Conservation (phyloP, 2,113 vertebrate genomes). For the Pluvianellus socialis region DNA sequence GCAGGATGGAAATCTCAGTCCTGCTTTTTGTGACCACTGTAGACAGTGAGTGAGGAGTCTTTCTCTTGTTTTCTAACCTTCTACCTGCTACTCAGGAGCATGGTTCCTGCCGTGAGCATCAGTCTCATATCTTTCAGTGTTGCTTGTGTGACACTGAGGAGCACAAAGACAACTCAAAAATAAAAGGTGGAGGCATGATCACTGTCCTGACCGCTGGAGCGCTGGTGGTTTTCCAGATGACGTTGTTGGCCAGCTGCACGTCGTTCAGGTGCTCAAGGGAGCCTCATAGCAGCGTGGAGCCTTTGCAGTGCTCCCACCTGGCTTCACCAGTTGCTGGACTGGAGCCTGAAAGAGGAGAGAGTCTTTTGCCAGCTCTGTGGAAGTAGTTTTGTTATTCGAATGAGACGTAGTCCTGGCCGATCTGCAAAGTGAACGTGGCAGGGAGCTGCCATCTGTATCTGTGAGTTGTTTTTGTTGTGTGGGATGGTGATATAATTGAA, state of each 20-base stretch:
- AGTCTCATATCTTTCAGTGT: neutral
- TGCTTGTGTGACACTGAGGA: neutral
- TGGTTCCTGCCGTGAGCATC: neutral
- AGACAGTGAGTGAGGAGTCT: neutral
- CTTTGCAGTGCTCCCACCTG: neutral
- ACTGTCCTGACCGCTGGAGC: neutral
- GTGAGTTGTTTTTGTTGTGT: neutral
- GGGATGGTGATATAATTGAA: neutral
- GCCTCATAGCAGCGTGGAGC: neutral
- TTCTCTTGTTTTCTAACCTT: neutral
- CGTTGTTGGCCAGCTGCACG: accelerated
- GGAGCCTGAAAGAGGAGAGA: neutral
- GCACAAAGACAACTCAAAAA: neutral
- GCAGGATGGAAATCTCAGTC: neutral
- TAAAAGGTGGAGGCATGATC: too few species aligned
- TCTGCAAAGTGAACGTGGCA: neutral
- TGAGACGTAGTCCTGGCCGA: neutral
- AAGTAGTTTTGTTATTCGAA: neutral
- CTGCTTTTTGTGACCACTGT: neutral
- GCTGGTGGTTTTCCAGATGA: neutral
- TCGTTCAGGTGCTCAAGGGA: neutral
- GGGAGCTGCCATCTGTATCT: neutral
- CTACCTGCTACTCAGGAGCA: accelerated
- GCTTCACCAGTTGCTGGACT: neutral
- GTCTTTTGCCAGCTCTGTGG: neutral